These are phyloP conservation scores for Stegodyphus mimosarum DNA, from an alignment of 1,140 invertebrate species.

Conservation along the genomic window DNA sequence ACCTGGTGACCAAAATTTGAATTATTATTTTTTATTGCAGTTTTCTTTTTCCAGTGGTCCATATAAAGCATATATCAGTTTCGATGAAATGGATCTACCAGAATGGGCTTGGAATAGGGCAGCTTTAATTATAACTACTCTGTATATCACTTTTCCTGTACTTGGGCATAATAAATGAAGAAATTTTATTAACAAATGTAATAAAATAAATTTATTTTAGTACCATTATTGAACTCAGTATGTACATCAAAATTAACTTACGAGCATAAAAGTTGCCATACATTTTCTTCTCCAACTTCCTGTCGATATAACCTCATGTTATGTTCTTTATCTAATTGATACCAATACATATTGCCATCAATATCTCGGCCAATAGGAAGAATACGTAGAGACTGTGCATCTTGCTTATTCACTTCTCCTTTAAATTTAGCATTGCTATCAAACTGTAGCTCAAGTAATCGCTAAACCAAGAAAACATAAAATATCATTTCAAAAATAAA, in stretches of 20 bases:
- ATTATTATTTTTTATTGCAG: too few relatives aligned
- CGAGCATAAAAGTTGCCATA: conserved; percentile 92
- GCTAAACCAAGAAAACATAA: conserved; percentile 70
- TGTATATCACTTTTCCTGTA: too few relatives aligned
- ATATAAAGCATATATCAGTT: too few relatives aligned
- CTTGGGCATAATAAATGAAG: too few relatives aligned
- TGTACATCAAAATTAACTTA: conserved; percentile 68
- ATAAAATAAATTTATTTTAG: neutral
- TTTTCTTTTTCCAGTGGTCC: too few relatives aligned
- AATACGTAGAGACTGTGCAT: conserved; percentile 81
- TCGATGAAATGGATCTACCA: too few relatives aligned
- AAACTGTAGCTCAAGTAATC: conserved; percentile 93
- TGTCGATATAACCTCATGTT: conserved; percentile 93
- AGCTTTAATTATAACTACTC: too few relatives aligned
- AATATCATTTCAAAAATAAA: too few relatives aligned
- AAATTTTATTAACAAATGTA: too few relatives aligned
- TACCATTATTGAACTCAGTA: neutral
- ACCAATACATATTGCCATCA: conserved; percentile 91
- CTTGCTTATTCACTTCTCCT: conserved; percentile 85
- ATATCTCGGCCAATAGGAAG: conserved; percentile 91
- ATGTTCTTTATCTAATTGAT: conserved; percentile 86
- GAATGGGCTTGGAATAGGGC: too few relatives aligned
- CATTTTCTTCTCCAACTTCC: conserved; percentile 85
- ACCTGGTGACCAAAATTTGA: too few relatives aligned
- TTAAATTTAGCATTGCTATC: conserved; percentile 95